phyloP scores from a whole-genome alignment of 2,797 vertebrate genomes.

The Carduelis carduelis region DNA sequence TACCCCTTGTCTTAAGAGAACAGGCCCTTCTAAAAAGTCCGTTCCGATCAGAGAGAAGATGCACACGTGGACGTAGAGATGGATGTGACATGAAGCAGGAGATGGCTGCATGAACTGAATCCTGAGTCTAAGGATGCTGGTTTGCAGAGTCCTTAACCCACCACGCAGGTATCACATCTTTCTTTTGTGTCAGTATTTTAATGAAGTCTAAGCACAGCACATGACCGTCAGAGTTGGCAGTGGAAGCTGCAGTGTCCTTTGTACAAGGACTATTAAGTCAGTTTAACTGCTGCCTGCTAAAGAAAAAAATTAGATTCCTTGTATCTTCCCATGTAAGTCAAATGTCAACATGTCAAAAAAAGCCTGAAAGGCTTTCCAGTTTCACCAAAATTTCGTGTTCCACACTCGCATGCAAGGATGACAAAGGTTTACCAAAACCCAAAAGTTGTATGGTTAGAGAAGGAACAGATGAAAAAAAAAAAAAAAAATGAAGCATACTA shows the following conservation, averaged over 20 bases:
- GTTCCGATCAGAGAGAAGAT: not conserved
- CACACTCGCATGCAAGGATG: not conserved
- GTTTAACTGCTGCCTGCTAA: not conserved
- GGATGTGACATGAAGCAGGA: not conserved
- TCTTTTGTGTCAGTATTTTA: not conserved
- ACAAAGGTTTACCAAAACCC: not conserved
- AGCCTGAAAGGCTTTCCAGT: not conserved
- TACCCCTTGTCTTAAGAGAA: not conserved
- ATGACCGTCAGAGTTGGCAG: not conserved
- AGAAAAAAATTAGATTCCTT: not conserved
- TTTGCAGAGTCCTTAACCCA: not conserved
- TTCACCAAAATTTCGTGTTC: not conserved
- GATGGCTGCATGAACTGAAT: rapidly evolving
- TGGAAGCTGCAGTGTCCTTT: not conserved
- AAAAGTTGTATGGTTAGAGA: not conserved
- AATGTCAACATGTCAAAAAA: not conserved
- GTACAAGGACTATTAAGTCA: not conserved
- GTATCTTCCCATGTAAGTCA: not conserved
- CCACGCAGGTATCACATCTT: not conserved
- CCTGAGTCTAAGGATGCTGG: not conserved
- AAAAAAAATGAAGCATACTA: not conserved
- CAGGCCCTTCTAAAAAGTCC: not conserved
- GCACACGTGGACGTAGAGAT: not conserved
- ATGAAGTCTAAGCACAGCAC: not conserved
- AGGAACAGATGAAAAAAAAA: not conserved